These are phyloP conservation scores for Guaruba guarouba DNA, from an alignment of 2,113 vertebrate species.

Conservation along the genomic window DNA sequence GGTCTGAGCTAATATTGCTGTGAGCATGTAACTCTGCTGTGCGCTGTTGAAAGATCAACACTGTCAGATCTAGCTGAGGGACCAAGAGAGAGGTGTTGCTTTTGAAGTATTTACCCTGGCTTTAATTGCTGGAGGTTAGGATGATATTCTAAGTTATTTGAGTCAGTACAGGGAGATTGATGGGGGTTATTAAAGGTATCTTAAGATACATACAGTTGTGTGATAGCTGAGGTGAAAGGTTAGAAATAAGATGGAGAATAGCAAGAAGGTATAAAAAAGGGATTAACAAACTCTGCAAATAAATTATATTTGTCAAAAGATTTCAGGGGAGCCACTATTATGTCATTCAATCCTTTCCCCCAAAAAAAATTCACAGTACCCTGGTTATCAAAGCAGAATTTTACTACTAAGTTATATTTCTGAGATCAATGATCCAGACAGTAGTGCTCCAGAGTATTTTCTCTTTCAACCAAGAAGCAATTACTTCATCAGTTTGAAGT, in stretches of 20 bases:
- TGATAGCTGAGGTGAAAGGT: not conserved
- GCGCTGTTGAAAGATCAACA: not conserved
- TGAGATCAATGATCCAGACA: not conserved
- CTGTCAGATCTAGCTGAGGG: not conserved
- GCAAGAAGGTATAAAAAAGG: not conserved
- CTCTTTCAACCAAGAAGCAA: not conserved
- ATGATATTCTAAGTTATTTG: not conserved
- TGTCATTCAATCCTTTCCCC: accelerated
- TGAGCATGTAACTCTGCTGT: not conserved
- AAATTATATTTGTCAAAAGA: not conserved
- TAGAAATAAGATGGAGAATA: not conserved
- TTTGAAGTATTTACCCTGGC: not conserved
- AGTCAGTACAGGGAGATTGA: not conserved
- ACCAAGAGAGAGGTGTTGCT: not conserved
- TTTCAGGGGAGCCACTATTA: not conserved
- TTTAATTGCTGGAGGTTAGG: not conserved
- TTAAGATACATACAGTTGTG: not conserved
- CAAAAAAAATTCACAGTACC: accelerated
- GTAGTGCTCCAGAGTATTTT: not conserved
- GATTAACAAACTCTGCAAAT: not conserved
- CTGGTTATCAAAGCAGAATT: not conserved
- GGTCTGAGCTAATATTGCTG: not conserved
- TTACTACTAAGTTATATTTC: not conserved
- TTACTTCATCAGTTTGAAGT: not conserved
- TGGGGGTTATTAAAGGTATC: not conserved